phyloP scores from a whole-genome alignment of 2,888 invertebrate genomes.

The Strigamia crassipes region DNA sequence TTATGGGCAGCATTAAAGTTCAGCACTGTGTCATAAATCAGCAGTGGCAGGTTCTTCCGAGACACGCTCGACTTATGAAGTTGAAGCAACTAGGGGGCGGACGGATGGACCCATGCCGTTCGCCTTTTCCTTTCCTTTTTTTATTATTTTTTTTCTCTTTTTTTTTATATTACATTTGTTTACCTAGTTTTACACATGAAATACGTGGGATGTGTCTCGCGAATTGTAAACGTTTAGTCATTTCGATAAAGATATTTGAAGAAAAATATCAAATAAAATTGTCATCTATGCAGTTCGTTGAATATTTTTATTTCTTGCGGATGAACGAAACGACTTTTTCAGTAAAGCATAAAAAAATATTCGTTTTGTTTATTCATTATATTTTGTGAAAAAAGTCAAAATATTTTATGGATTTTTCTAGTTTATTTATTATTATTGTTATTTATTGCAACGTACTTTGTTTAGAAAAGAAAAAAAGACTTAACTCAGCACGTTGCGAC shows the following conservation, averaged over 20 bases:
- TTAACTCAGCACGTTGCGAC: too few species aligned
- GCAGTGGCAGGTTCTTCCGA: slow-evolving; percentile 43
- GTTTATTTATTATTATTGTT: too few species aligned
- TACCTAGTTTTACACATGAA: background rate
- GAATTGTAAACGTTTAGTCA: background rate
- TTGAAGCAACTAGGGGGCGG: background rate
- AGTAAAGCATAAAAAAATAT: too few species aligned
- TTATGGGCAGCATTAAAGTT: slow-evolving; percentile 49
- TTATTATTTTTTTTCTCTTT: background rate
- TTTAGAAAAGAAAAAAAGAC: too few species aligned
- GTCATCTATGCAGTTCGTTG: too few species aligned
- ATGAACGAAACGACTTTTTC: too few species aligned
- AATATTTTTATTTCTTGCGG: too few species aligned
- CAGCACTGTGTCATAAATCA: slow-evolving; percentile 43
- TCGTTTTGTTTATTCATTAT: background rate
- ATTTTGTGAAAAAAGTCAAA: background rate
- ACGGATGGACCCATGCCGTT: slow-evolving; percentile 13
- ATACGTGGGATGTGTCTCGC: background rate
- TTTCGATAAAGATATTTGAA: too few species aligned
- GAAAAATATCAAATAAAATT: too few species aligned
- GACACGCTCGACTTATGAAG: slow-evolving; percentile 33
- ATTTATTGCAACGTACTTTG: too few species aligned
- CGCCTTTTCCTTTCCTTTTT: background rate
- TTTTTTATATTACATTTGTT: background rate
- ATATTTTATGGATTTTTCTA: background rate